Base-by-base conservation (phyloP, 2,797 vertebrate species). In the Ctenopoma multispine region DNA sequence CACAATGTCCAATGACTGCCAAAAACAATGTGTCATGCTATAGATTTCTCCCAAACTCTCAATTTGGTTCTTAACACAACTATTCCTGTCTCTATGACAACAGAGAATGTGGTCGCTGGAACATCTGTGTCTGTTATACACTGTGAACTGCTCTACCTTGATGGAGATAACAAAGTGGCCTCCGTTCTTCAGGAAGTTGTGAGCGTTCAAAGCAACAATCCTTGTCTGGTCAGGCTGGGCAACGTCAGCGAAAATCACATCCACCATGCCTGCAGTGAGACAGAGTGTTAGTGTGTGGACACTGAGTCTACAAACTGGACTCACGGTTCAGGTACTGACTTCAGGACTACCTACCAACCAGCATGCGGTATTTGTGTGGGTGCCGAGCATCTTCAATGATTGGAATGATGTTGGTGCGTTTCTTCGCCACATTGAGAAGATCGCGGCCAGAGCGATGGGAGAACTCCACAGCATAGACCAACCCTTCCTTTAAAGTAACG, bases 131-230 rank as follows among this genome's bases (percentile, higher is more conserved):
- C 1, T 38, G 36, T 13, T 12, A 12, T 13, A 38, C 4, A 13
- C 5, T 43, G 13, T 2, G 2, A 38, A 38, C 3, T n/a, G 2
- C 1, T 7, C 2, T 76, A 97, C 97, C 96, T 98, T 98, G 74
- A 98, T 98, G 17, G 97, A 98, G 77, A 98, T 98, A 8, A 98
- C 95, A 74, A 98, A 98, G 75, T 98, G 96, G 63, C 97, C 97
- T 2, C 96, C 96, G 0, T 96, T 97, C 81, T 95, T 97, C 56
- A 98, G 91, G 84, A 98, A 98, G 76, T 96, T 96, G 80, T 98
- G 97, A 10, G 97, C 97, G 20, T 98, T 98, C 43, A 98, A 87
- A 41, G 97, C 97, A 0, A 98, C 97, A 3, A 98, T 98, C 74
- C 97, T 95, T 0, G 96, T 96, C 91, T 98, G 97, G 90, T 98